These are phyloP conservation scores for Rynchops niger DNA, from an alignment of 2,113 vertebrate genomes.

Conservation along the genomic window DNA sequence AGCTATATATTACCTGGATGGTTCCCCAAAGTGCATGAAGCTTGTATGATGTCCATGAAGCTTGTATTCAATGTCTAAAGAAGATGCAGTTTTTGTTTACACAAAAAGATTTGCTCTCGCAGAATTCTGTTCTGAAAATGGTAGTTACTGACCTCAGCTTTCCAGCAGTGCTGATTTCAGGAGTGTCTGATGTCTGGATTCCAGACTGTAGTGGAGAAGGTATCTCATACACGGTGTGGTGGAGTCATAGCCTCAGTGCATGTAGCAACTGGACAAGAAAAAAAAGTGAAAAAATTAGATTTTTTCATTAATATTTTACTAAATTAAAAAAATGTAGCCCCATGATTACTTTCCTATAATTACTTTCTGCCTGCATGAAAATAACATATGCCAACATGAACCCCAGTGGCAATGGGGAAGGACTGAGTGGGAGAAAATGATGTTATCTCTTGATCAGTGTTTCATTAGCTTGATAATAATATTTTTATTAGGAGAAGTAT, in stretches of 20 bases:
- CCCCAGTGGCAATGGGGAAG: background rate
- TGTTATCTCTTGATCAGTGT: background rate
- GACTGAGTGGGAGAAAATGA: background rate
- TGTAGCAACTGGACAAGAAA: background rate
- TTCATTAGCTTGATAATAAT: background rate
- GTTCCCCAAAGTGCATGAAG: too few species aligned
- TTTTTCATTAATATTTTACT: background rate
- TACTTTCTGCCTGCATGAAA: background rate
- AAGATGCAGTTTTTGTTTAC: background rate
- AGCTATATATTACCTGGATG: background rate
- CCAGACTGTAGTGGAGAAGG: background rate
- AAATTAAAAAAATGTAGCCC: background rate
- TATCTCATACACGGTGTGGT: background rate
- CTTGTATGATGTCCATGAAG: background rate
- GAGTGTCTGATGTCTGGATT: background rate
- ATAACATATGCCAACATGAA: background rate
- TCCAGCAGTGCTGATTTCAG: background rate
- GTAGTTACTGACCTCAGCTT: background rate
- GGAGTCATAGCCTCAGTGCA: background rate
- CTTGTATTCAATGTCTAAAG: rapidly evolving
- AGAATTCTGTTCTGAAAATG: background rate
- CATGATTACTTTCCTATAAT: background rate
- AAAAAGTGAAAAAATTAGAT: background rate
- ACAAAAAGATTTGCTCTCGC: background rate
- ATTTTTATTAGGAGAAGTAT: background rate